These are phyloP conservation scores for Dreissena rostriformis DNA, from an alignment of 1,140 invertebrate genomes.

Conservation along the genomic window DNA sequence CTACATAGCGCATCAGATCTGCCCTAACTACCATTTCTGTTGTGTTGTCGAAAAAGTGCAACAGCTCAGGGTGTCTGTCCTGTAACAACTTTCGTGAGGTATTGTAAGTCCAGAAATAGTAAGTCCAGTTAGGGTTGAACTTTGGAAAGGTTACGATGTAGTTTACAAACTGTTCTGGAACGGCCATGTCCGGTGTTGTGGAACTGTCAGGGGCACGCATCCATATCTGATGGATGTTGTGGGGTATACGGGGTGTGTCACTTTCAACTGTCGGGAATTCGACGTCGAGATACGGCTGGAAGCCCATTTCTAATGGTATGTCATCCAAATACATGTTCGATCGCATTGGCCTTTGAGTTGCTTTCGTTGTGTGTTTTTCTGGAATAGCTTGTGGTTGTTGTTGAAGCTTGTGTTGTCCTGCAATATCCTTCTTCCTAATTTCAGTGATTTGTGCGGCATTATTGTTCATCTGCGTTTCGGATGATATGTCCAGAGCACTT, in stretches of 20 bases:
- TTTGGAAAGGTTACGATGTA: slow-evolving; percentile 56
- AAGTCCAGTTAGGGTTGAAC: slow-evolving; percentile 69
- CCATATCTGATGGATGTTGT: slow-evolving; percentile 77
- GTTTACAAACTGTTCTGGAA: background rate
- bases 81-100: slow-evolving; percentile 61
- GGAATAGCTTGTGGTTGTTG: no score
- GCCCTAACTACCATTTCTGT: slow-evolving; percentile 62
- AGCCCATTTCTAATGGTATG: background rate
- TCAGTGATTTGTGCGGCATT: no score
- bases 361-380: no score
- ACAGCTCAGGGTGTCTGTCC: slow-evolving; percentile 61
- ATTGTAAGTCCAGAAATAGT: slow-evolving; percentile 75
- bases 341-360: background rate
- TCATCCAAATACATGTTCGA: background rate
- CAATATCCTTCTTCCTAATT: no score
- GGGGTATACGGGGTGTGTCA: slow-evolving; percentile 59
- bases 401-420: no score
- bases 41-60: slow-evolving; percentile 65
- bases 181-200: background rate
- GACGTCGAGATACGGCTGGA: slow-evolving; percentile 11
- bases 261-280: slow-evolving; percentile 44
- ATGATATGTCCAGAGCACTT: no score
- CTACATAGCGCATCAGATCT: slow-evolving; percentile 71
- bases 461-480: no score
- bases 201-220: slow-evolving; percentile 15